Evolutionary conservation across 1,140 invertebrate species (phyloP).

Genomic region (Bombus sylvicola): DNA sequence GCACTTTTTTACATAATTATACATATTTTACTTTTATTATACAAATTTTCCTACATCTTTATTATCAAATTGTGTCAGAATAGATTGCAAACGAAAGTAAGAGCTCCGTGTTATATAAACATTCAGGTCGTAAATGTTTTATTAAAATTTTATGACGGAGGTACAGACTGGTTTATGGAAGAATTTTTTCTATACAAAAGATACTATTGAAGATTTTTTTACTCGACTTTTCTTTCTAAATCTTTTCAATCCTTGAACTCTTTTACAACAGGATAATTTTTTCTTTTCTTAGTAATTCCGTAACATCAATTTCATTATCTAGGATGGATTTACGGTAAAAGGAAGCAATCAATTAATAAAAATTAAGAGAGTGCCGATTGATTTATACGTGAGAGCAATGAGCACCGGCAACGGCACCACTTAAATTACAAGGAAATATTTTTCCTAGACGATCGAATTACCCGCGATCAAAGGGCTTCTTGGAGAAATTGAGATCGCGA

Average conservation of each 20-base stretch:
- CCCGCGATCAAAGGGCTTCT: not conserved
- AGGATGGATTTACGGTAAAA: not conserved
- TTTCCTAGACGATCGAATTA: constrained; percentile 5
- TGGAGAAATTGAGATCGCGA: constrained; percentile 15
- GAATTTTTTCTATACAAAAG: no score
- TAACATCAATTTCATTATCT: not conserved
- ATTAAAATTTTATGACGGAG: no score
- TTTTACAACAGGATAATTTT: not conserved
- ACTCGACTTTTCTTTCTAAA: no score
- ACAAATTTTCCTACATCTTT: not conserved
- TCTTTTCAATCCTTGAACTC: no score
- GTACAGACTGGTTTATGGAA: no score
- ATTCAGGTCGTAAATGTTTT: no score
- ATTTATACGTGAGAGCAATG: not conserved
- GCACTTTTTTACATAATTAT: not conserved
- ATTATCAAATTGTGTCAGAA: no score
- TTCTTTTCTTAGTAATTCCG: no score
- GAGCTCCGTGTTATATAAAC: no score
- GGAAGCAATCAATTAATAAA: not conserved
- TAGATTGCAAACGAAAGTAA: no score
- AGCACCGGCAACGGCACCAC: no score
- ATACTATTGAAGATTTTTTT: no score
- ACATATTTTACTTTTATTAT: not conserved
- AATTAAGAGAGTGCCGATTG: not conserved
- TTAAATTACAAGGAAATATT: constrained; percentile 26